phyloP scores from a whole-genome alignment of 1,140 invertebrate genomes.

The Phymorhynchus buccinoides region DNA sequence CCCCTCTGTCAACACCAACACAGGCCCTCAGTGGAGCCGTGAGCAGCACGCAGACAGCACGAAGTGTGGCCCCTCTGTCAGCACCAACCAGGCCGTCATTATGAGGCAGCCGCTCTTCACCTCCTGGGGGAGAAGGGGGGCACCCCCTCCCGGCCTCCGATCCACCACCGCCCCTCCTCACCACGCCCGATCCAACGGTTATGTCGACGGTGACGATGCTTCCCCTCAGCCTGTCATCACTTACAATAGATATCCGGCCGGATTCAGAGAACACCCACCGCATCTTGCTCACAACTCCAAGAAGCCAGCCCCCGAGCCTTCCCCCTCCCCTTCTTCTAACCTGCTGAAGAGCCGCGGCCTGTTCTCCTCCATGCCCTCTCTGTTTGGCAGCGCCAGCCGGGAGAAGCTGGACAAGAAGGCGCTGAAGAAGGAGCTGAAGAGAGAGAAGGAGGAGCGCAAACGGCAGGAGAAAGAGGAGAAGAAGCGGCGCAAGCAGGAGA shows the following conservation, averaged over 20 bases:
- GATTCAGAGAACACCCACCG: background rate
- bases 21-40: background rate
- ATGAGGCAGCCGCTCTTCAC: constrained; percentile 26
- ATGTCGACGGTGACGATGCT: background rate
- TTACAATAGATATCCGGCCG: background rate
- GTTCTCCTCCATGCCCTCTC: constrained; percentile 63
- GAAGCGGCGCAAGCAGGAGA: constrained; percentile 45
- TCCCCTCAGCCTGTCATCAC: background rate
- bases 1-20: background rate
- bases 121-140: constrained; percentile 4
- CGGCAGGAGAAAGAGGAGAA: constrained; percentile 43
- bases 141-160: background rate
- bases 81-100: constrained; percentile 8
- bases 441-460: constrained; percentile 54
- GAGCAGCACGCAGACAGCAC: background rate
- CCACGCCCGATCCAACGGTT: background rate
- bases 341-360: constrained; percentile 51
- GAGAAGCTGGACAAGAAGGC: constrained; percentile 58
- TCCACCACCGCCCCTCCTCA: constrained; percentile 6
- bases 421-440: constrained; percentile 60
- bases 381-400: constrained; percentile 52
- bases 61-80: background rate
- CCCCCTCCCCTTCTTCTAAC: constrained; percentile 7
- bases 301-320: background rate
- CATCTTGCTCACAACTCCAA: background rate